These are phyloP conservation scores for Reticulitermes speratus DNA, from an alignment of 1,140 invertebrate genomes.

Conservation along the genomic window DNA sequence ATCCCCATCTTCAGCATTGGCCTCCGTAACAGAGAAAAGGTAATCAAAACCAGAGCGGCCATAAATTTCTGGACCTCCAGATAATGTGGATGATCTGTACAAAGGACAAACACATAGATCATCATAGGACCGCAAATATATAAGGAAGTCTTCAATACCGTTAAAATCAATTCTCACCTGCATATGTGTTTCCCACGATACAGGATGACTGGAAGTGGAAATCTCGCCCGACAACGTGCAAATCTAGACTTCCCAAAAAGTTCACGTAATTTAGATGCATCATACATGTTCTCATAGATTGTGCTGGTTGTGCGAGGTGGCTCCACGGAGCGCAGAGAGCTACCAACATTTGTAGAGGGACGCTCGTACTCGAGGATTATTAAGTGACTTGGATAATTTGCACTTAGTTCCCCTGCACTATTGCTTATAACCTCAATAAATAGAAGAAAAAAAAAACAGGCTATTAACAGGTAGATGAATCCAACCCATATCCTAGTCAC, in stretches of 20 bases:
- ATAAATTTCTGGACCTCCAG: slow-evolving; percentile 74
- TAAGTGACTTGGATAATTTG: slow-evolving; percentile 71
- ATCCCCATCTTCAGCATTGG: slow-evolving; percentile 39
- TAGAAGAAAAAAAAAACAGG: slow-evolving; percentile 30
- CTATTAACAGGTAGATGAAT: not conserved
- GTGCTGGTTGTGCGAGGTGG: slow-evolving; percentile 50
- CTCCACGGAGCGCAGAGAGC: slow-evolving; percentile 39
- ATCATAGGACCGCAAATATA: not conserved
- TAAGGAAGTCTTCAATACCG: not conserved
- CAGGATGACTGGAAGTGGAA: slow-evolving; percentile 77
- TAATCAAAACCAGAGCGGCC: slow-evolving; percentile 62
- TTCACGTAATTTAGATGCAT: slow-evolving; percentile 59
- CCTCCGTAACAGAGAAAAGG: slow-evolving; percentile 49
- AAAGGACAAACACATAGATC: slow-evolving; percentile 14
- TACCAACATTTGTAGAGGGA: slow-evolving; percentile 41
- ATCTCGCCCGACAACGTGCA: slow-evolving; percentile 70
- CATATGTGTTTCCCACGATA: slow-evolving; percentile 74
- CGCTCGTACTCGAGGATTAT: slow-evolving; percentile 68
- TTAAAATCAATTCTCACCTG: slow-evolving; percentile 42
- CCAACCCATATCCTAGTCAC: too few relatives aligned
- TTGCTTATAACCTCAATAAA: slow-evolving; percentile 60
- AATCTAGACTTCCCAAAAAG: slow-evolving; percentile 53
- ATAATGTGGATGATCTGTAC: slow-evolving; percentile 62
- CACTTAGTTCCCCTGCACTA: slow-evolving; percentile 66
- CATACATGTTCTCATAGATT: slow-evolving; percentile 63